A percentile compares a stretch with the other conserved stretches of the same genome.
Conservation (phyloP, 2,113 vertebrate species). For the Cyprinodon tularosa region DNA sequence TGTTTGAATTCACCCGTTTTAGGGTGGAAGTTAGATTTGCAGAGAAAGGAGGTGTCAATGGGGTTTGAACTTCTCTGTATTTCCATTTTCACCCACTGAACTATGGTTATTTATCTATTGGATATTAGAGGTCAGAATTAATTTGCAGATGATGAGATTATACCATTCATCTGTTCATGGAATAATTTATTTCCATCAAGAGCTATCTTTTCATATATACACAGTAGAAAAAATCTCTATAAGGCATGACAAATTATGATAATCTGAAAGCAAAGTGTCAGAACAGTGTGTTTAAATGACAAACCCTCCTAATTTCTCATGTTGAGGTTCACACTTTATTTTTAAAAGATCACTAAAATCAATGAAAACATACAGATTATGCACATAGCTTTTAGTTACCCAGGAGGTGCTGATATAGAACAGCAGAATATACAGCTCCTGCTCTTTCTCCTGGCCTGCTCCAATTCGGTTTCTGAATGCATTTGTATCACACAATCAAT, state of each 20-base stretch:
- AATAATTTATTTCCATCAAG: not conserved
- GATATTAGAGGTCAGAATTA: no score
- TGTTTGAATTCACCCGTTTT: no score
- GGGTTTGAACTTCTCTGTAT: no score
- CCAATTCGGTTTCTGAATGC: slow-evolving; percentile 28
- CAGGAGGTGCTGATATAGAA: not conserved
- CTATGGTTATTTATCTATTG: no score
- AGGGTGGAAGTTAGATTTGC: no score
- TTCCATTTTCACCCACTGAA: no score
- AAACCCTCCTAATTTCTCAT: not conserved
- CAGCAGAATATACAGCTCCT: slow-evolving; percentile 8
- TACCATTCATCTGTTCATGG: not conserved
- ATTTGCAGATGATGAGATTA: not conserved
- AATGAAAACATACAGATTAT: not conserved
- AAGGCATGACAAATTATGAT: not conserved
- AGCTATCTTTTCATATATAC: not conserved
- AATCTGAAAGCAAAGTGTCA: not conserved
- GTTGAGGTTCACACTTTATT: not conserved
- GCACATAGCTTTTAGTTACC: not conserved
- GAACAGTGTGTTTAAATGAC: no score
- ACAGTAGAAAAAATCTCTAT: not conserved
- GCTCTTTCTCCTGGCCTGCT: slow-evolving; percentile 26
- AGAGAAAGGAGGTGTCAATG: no score
- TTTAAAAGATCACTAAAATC: not conserved
- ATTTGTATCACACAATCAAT: slow-evolving; percentile 59